Evolutionary conservation across 2,888 invertebrate species (phyloP).

Genomic region (Coremacera marginata): DNA sequence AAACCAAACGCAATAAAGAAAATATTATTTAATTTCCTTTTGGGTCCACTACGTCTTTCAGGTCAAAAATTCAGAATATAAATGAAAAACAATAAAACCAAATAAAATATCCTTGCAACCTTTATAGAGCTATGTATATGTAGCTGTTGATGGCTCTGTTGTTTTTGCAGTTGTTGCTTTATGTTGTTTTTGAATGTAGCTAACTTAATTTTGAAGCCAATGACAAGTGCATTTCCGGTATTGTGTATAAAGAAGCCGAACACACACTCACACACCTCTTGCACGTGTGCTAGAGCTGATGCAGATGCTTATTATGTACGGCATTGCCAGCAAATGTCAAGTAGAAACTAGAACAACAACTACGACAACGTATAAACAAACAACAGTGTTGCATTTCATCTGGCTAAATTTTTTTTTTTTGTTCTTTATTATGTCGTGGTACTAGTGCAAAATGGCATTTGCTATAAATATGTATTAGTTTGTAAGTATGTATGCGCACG

Average conservation of each 20-base stretch:
- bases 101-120: too few species aligned
- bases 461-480: background rate
- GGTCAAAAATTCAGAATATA: background rate
- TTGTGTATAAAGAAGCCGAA: background rate
- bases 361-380: background rate
- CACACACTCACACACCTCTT: too few species aligned
- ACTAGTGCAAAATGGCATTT: background rate
- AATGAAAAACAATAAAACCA: background rate
- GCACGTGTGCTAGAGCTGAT: background rate
- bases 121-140: background rate
- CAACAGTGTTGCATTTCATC: background rate
- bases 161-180: background rate
- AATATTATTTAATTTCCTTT: slow-evolving; percentile 17
- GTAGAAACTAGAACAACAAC: background rate
- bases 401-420: background rate
- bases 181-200: background rate
- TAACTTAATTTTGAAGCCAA: slow-evolving; percentile 12
- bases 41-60: background rate
- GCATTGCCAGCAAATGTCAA: background rate
- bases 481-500: background rate
- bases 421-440: background rate
- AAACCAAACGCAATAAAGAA: background rate
- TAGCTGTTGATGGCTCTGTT: background rate
- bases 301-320: background rate
- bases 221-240: background rate